phyloP scores from a whole-genome alignment of 2,113 vertebrate genomes.

The Aviceda subcristata region DNA sequence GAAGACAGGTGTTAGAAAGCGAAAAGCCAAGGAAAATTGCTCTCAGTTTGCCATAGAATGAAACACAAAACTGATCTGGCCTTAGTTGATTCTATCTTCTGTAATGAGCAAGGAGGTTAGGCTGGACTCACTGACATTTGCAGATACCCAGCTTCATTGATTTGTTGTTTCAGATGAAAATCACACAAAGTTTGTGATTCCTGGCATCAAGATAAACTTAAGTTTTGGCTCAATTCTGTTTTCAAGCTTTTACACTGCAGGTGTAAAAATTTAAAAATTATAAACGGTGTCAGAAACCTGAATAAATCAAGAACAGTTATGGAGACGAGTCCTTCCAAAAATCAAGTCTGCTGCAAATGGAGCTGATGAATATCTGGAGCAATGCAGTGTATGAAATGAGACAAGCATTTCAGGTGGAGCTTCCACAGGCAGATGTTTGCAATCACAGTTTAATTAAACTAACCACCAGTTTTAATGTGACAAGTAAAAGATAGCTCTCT shows the following conservation, averaged over 20 bases:
- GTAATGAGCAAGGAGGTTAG: background rate
- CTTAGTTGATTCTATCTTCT: background rate
- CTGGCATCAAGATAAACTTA: background rate
- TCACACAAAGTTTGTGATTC: background rate
- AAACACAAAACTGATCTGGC: background rate
- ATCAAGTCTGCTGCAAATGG: background rate
- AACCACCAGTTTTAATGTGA: background rate
- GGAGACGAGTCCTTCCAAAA: background rate
- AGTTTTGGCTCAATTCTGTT: background rate
- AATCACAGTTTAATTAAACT: background rate
- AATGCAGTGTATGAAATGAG: background rate
- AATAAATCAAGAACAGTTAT: background rate
- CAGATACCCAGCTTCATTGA: accelerated
- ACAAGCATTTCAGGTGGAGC: background rate
- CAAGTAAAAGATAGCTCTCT: background rate
- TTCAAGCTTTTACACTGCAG: background rate
- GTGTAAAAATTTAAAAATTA: background rate
- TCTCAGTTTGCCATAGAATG: background rate
- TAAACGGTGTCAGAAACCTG: background rate
- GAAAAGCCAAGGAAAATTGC: background rate
- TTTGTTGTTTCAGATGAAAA: background rate
- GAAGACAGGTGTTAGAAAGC: background rate
- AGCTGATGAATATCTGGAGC: background rate
- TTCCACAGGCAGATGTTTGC: background rate
- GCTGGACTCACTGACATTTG: background rate